Evolutionary conservation across 2,113 vertebrate genomes (phyloP).

Genomic region (Micronycteris hirsuta): DNA sequence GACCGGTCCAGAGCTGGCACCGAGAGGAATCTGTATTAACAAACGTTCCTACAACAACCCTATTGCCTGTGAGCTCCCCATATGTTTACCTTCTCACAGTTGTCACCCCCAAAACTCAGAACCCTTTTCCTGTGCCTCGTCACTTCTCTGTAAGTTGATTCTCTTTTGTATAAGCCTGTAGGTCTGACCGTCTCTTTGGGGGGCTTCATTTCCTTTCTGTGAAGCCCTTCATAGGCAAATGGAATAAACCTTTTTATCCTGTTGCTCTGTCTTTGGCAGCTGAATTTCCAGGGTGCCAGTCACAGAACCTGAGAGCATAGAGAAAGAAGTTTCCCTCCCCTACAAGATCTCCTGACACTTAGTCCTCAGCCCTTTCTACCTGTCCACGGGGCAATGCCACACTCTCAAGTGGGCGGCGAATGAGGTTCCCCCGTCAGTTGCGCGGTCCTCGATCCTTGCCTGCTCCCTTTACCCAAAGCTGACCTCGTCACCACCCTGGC

Average conservation of each 20-base stretch:
- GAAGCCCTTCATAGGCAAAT: too few species aligned
- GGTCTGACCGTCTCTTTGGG: background rate
- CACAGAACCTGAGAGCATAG: background rate
- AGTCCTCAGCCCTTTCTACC: rapidly evolving
- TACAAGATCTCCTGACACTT: background rate
- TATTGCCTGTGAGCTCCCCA: background rate
- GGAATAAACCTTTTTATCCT: background rate
- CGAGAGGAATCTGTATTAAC: background rate
- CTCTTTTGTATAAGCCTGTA: background rate
- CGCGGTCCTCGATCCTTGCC: background rate
- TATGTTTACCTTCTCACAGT: background rate
- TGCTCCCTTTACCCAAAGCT: background rate
- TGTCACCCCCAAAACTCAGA: background rate
- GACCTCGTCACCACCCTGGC: background rate
- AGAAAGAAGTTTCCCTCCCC: background rate
- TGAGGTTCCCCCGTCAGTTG: background rate
- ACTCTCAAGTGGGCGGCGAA: background rate
- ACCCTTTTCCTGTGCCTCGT: background rate
- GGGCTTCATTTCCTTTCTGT: background rate
- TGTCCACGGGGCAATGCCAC: background rate
- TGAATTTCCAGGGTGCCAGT: background rate
- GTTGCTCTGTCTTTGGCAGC: background rate
- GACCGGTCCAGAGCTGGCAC: background rate
- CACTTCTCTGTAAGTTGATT: background rate
- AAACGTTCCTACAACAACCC: background rate